Base-by-base conservation (phyloP, 23 tunicate species). In the Styela clava region DNA sequence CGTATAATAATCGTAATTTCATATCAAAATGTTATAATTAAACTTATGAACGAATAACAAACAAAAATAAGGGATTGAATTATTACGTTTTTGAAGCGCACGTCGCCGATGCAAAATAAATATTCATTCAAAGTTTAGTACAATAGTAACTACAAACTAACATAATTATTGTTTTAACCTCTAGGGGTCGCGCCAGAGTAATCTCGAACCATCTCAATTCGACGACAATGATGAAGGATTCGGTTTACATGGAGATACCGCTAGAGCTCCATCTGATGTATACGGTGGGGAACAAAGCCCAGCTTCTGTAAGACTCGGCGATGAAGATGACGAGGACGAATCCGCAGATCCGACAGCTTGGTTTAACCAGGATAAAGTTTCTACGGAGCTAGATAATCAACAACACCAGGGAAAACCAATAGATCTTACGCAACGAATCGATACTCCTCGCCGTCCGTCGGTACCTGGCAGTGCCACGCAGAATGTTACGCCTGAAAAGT, bases 341-440 rank as follows among this genome's bases (percentile, higher is more conserved):
- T 79, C 34, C 12, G 63, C 9, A 34, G 35, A 33, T 37, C 86
- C 86, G 21, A 25, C 29, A 5, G 94, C 87, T 1, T 88, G 94
- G 94, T 88, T 77, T 81, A 88, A 83, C 82, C 82, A 79, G 69
- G 88, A 83, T n/a, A 34, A 79, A 2, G 44, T 34, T 31, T 35
- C 34, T 18, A 32, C 83, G 7, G 69, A 73, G 2, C 37, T 82
- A n/a, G 83, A 74, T 34, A 62, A 61, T 26, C 63, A 78, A 1
- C 35, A 26, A 24, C 64, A 25, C 12, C 33, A 23, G 16, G 24
- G 31, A 35, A 64, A 62, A 5, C 56, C 56, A 5, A 7, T 44
- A 12, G 77, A 34, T 71, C 77, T 71, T 35, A 71, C 77, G 3
- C 32, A 71, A 71, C 35, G 77, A 16, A 32, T 31, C 24, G 77